These are phyloP conservation scores for Plecturocebus donacophilus DNA, from an alignment of 2,113 vertebrate species.

Conservation along the genomic window DNA sequence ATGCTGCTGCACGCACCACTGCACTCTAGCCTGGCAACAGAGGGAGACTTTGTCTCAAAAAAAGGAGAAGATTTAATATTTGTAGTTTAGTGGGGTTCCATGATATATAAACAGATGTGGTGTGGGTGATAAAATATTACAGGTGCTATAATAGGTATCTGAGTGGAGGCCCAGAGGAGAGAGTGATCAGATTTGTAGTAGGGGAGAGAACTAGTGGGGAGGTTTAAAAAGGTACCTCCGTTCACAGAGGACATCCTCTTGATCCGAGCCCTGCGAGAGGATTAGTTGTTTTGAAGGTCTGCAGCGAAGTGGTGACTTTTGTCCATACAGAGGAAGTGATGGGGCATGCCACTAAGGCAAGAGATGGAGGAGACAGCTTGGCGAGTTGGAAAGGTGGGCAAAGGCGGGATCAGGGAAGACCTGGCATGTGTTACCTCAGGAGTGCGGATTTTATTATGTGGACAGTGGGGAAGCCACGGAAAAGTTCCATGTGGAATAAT, in stretches of 20 bases:
- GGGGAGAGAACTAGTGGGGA: background rate
- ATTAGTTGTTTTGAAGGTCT: background rate
- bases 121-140: background rate
- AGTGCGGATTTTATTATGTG: background rate
- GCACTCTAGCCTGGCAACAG: too few relatives aligned
- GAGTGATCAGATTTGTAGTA: background rate
- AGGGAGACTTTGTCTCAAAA: too few relatives aligned
- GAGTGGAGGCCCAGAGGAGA: background rate
- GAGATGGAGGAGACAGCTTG: background rate
- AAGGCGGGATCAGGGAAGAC: background rate
- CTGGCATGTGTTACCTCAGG: background rate
- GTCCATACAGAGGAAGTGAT: background rate
- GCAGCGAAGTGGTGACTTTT: background rate
- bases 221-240: background rate
- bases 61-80: background rate
- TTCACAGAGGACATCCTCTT: background rate
- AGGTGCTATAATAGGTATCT: rapidly evolving
- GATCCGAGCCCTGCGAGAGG: too few relatives aligned
- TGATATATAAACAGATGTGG: background rate
- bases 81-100: background rate
- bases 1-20: too few relatives aligned
- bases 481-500: background rate
- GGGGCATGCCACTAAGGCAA: background rate
- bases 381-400: background rate
- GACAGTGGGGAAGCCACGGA: background rate